phyloP scores from a whole-genome alignment of 2,797 vertebrate genomes.

The Acanthopagrus latus region DNA sequence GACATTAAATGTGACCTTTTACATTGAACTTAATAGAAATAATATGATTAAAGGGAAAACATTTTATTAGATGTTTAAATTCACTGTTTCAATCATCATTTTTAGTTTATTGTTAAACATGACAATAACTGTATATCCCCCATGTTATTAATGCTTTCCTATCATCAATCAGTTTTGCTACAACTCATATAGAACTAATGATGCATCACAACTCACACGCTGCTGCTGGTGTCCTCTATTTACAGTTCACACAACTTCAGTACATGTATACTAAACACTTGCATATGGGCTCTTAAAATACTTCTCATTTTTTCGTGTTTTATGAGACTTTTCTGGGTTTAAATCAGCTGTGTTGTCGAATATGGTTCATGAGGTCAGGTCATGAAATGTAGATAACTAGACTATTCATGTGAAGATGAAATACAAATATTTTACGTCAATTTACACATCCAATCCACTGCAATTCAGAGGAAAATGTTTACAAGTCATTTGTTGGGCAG shows the following conservation, averaged over 20 bases:
- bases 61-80: too few species aligned
- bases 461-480: too few species aligned
- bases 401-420: not conserved
- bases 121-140: not conserved
- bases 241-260: constrained; percentile 6
- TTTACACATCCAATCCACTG: too few species aligned
- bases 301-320: not conserved
- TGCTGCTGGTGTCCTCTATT: constrained; percentile 26
- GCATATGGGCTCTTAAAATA: not conserved
- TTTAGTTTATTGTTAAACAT: too few species aligned
- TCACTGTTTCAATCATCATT: too few species aligned
- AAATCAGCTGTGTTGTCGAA: not conserved
- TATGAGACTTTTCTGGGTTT: not conserved
- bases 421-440: too few species aligned
- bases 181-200: not conserved
- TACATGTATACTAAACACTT: constrained; percentile 16
- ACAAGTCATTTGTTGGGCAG: not conserved
- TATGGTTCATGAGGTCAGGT: not conserved
- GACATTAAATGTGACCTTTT: too few species aligned
- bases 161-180: not conserved
- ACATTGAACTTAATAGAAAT: too few species aligned
- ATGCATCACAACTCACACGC: not conserved
- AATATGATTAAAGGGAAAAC: too few species aligned
- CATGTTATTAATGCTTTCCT: not conserved
- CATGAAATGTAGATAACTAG: not conserved